Evolutionary conservation across 2,113 vertebrate genomes (phyloP).

Genomic region (Ceuthmochares aereus): DNA sequence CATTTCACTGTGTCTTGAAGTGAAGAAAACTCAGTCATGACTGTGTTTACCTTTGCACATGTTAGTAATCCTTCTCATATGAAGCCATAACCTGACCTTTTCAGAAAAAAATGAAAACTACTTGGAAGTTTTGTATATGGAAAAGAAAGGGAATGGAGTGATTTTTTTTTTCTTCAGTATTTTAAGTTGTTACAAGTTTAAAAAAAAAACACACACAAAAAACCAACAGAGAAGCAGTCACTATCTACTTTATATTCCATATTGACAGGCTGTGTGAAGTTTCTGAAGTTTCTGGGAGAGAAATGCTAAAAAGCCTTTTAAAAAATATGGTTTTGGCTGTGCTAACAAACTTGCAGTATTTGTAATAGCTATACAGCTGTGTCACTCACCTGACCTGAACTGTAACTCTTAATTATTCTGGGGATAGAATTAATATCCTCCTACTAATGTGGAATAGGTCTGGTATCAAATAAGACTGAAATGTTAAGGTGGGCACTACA

Average conservation of each 20-base stretch:
- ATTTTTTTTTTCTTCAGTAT: not conserved
- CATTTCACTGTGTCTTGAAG: not conserved
- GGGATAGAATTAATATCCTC: not conserved
- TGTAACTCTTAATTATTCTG: not conserved
- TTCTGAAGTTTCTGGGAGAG: not conserved
- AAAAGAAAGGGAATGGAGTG: not conserved
- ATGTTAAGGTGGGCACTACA: not conserved
- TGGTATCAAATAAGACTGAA: not conserved
- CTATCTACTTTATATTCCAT: not conserved
- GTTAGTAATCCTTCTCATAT: accelerated
- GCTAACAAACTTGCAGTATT: not conserved
- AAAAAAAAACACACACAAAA: not conserved
- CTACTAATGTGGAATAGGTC: not conserved
- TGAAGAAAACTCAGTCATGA: not conserved
- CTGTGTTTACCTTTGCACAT: accelerated
- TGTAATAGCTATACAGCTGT: not conserved
- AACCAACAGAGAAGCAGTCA: not conserved
- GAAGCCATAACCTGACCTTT: not conserved
- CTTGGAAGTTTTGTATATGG: not conserved
- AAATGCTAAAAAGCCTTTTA: not conserved
- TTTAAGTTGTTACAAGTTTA: not conserved
- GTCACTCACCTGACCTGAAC: not conserved
- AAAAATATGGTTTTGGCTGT: not conserved
- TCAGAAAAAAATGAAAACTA: not conserved
- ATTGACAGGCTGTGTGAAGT: not conserved